Conservation (phyloP, 2,113 vertebrate species). For the Rhinoderma darwinii region DNA sequence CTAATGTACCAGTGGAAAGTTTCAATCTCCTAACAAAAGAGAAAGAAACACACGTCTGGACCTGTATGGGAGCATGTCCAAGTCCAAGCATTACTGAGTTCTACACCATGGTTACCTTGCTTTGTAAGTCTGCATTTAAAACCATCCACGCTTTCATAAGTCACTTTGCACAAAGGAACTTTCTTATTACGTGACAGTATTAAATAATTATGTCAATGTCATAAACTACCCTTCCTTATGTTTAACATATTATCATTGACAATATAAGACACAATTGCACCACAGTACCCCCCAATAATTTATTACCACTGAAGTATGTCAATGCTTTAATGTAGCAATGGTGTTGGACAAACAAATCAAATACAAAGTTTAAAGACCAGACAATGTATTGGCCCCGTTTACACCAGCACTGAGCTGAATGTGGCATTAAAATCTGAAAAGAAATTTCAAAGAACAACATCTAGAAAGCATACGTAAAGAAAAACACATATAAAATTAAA, state of each 20-base stretch:
- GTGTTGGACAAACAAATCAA: background rate
- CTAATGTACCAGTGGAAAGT: slow-evolving; percentile 43
- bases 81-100: slow-evolving; percentile 19
- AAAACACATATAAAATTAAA: background rate
- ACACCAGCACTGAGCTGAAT: background rate
- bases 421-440: background rate
- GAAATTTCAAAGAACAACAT: background rate
- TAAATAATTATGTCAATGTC: background rate
- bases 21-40: slow-evolving; percentile 34
- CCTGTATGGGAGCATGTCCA: slow-evolving; percentile 32
- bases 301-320: background rate
- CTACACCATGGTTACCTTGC: slow-evolving; percentile 49
- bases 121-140: background rate
- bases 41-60: background rate
- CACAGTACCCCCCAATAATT: background rate
- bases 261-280: background rate
- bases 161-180: slow-evolving; percentile 15
- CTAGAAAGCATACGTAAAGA: background rate
- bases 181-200: slow-evolving; percentile 19
- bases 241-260: background rate
- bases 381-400: background rate
- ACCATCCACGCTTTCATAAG: slow-evolving; percentile 3
- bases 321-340: background rate
- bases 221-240: slow-evolving; percentile 13
- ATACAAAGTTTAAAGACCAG: background rate